These are phyloP conservation scores for Apodemia hepburni DNA, from an alignment of 2,888 invertebrate genomes.

Conservation along the genomic window DNA sequence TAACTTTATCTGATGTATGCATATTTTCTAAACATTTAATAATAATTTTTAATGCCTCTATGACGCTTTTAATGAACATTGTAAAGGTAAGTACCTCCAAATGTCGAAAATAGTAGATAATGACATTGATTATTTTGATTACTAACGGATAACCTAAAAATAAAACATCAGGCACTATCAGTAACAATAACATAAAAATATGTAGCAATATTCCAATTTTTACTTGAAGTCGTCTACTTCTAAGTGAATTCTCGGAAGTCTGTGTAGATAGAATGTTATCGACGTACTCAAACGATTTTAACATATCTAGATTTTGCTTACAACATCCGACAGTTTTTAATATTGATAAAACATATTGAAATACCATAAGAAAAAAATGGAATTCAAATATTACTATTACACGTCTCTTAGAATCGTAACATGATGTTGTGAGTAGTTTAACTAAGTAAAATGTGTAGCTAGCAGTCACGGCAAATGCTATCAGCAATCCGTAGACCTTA, in stretches of 20 bases:
- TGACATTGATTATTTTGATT: neutral
- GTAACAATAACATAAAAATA: neutral
- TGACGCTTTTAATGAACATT: slow-evolving; percentile 42
- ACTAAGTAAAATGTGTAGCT: slow-evolving; percentile 24
- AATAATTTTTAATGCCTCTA: slow-evolving; percentile 41
- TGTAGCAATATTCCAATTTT: slow-evolving; percentile 14
- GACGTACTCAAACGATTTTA: slow-evolving; percentile 19
- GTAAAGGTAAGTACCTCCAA: slow-evolving; percentile 37
- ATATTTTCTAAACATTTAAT: slow-evolving; percentile 46
- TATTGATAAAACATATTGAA: slow-evolving; percentile 18
- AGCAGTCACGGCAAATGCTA: slow-evolving; percentile 30
- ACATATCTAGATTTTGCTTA: slow-evolving; percentile 20
- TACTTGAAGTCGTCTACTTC: slow-evolving; percentile 3
- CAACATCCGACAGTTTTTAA: slow-evolving; percentile 2
- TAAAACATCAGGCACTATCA: neutral
- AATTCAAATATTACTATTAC: slow-evolving; percentile 3
- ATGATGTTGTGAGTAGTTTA: neutral
- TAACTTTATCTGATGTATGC: slow-evolving; percentile 23
- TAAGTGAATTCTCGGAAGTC: neutral
- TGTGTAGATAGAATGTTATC: slow-evolving; percentile 22
- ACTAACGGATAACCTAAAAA: neutral
- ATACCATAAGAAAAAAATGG: slow-evolving; percentile 13
- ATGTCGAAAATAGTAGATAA: slow-evolving; percentile 24
- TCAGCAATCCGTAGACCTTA: slow-evolving; percentile 38
- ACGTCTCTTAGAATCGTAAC: neutral